These are phyloP conservation scores for Stenodema calcarata DNA, from an alignment of 2,888 invertebrate genomes.

Conservation along the genomic window DNA sequence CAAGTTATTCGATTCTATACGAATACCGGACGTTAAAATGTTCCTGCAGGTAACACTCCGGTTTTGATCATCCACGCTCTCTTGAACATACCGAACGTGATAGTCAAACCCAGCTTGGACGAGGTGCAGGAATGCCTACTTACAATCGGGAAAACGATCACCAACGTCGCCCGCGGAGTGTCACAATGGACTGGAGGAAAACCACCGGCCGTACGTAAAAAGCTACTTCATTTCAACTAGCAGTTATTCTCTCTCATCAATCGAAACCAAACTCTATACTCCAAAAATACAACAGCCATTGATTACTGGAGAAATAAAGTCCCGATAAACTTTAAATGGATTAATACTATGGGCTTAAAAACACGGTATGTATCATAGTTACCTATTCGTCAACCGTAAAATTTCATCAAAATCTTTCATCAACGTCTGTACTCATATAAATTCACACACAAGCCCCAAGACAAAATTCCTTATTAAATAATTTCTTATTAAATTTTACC, in stretches of 20 bases:
- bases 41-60: constrained; percentile 66
- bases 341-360: no score
- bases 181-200: constrained; percentile 88
- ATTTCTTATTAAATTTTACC: no score
- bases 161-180: constrained; percentile 86
- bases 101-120: constrained; percentile 85
- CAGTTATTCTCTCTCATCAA: not conserved
- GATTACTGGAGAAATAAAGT: not conserved
- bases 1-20: no score
- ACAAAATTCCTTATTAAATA: no score
- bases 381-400: no score
- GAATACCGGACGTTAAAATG: no score
- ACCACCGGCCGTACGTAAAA: constrained; percentile 59
- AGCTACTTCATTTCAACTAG: not conserved
- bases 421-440: no score
- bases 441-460: no score
- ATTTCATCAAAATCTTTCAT: no score
- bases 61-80: constrained; percentile 83
- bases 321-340: no score
- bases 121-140: constrained; percentile 88
- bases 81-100: constrained; percentile 86
- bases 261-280: not conserved
- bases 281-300: not conserved
- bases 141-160: constrained; percentile 81
- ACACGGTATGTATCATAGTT: no score